Conservation (phyloP, 2,113 vertebrate genomes). For the Fulmarus glacialis region DNA sequence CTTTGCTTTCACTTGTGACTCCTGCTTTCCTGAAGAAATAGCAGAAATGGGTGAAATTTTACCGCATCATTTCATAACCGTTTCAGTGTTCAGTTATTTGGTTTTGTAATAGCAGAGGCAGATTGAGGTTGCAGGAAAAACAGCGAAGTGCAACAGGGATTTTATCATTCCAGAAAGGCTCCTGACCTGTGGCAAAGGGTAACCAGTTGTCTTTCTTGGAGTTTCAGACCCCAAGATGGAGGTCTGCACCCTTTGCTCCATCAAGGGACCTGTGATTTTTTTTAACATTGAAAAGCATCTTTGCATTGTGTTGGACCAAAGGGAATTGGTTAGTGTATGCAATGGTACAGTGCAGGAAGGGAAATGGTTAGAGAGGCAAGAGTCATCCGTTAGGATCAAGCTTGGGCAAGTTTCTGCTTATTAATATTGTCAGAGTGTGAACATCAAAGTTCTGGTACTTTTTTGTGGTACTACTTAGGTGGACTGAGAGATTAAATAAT, state of each 20-base stretch:
- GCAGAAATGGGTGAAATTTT: background rate
- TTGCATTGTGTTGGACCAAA: background rate
- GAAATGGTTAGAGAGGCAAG: background rate
- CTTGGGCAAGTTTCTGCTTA: background rate
- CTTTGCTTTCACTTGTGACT: background rate
- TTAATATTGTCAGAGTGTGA: background rate
- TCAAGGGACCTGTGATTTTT: background rate
- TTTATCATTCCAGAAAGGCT: background rate
- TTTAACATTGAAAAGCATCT: background rate
- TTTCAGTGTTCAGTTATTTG: background rate
- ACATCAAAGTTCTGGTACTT: background rate
- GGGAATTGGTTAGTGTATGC: background rate
- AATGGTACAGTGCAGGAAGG: background rate
- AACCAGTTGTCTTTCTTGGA: background rate
- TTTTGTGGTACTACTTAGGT: background rate
- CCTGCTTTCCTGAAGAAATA: background rate
- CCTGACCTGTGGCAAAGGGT: background rate
- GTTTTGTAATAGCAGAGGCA: background rate
- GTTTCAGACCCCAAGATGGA: background rate
- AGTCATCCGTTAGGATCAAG: background rate
- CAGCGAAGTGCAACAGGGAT: background rate
- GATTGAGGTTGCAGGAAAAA: background rate
- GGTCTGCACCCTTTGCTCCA: background rate
- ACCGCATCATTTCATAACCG: background rate
- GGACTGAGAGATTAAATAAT: background rate